phyloP scores from a whole-genome alignment of 2,113 vertebrate genomes.

The Phalacrocorax carbo region DNA sequence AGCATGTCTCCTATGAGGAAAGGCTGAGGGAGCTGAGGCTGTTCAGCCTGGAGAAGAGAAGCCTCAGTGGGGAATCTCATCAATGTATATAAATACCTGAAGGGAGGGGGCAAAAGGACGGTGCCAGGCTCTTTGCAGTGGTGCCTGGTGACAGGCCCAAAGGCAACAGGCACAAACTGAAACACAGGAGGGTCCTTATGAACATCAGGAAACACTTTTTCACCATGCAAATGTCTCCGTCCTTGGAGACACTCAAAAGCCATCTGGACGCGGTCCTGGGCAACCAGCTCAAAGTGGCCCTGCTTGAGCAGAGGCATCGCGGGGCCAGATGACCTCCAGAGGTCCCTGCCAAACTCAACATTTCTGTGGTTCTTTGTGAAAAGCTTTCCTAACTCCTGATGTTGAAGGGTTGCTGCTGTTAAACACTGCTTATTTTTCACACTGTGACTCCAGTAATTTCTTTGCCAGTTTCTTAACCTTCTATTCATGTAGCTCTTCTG shows the following conservation, averaged over 20 bases:
- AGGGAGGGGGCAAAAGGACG: accelerated
- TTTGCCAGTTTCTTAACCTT: neutral
- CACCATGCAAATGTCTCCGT: neutral
- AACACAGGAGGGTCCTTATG: neutral
- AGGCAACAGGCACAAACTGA: neutral
- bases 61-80: neutral
- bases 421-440: neutral
- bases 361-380: neutral
- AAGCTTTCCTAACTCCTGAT: neutral
- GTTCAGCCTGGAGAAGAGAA: neutral
- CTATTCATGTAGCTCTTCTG: neutral
- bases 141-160: neutral
- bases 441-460: neutral
- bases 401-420: neutral
- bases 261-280: neutral
- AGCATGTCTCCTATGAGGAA: neutral
- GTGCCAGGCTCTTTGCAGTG: neutral
- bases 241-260: neutral
- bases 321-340: neutral
- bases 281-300: neutral
- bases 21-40: neutral
- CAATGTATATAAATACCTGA: neutral
- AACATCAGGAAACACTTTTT: neutral
- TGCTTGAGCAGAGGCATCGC: neutral
- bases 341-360: neutral